These are phyloP conservation scores for Tipula unca DNA, from an alignment of 2,888 invertebrate species.

Conservation along the genomic window DNA sequence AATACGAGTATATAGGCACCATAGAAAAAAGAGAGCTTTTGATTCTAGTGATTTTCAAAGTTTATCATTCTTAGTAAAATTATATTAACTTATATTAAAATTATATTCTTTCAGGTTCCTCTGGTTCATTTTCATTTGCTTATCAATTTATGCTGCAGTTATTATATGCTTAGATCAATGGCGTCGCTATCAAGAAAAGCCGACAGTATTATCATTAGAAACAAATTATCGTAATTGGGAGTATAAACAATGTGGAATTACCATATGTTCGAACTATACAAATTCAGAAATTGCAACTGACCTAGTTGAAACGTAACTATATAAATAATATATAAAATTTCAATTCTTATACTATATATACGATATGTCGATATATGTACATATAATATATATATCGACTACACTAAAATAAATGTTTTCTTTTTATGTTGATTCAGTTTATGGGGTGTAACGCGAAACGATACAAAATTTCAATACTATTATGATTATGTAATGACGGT, in stretches of 20 bases:
- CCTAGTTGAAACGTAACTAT: conserved; percentile 32
- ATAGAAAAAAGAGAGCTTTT: no score
- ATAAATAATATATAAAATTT: background rate
- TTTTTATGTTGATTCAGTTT: background rate
- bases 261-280: conserved; percentile 43
- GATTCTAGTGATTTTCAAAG: no score
- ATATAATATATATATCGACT: background rate
- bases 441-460: conserved; percentile 17
- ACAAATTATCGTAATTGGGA: conserved; percentile 43
- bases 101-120: conserved; percentile 28
- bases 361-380: background rate
- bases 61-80: no score
- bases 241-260: conserved; percentile 44
- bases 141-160: conserved; percentile 31
- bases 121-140: conserved; percentile 31
- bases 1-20: no score
- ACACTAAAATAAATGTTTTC: background rate
- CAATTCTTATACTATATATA: background rate
- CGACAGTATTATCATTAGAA: conserved; percentile 46
- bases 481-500: conserved; percentile 30
- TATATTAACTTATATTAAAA: no score
- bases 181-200: conserved; percentile 44
- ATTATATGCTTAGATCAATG: conserved; percentile 34
- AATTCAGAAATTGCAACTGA: conserved; percentile 32
- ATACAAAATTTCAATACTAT: conserved; percentile 29